Evolutionary conservation across 2,888 invertebrate genomes (phyloP), one percentile per base, ranked within the genome.

Genomic region (Blomia tropicalis): DNA sequence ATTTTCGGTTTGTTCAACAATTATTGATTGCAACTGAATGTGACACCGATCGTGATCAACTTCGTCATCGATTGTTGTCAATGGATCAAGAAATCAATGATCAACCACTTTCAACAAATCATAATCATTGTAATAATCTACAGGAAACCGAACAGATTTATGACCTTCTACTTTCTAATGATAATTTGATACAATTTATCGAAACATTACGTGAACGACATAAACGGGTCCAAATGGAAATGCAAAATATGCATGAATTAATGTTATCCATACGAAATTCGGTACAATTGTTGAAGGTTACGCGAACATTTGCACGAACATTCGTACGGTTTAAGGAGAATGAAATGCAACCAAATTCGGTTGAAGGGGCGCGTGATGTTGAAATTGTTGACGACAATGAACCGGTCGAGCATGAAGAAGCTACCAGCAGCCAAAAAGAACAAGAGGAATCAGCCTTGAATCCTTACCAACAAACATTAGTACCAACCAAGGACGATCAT

Each of bases 301-400:
- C 51, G 7, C 51, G n/a, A 19, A 47, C 51, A 19, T 47, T 47
- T n/a, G n/a, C 51, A 11, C 51, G 51, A 7, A 47, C 51, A n/a
- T 47, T 47, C 22, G 51, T 47, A 41, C 41, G n/a, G n/a, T 14
- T 41, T n/a, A n/a, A n/a, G n/a, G n/a, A n/a, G n/a, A n/a, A n/a
- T n/a, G n/a, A n/a, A n/a, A n/a, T n/a, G n/a, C n/a, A n/a, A n/a
- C n/a, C n/a, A n/a, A n/a, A n/a, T n/a, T n/a, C n/a, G n/a, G n/a
- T n/a, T n/a, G n/a, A n/a, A n/a, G n/a, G n/a, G n/a, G n/a, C n/a
- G n/a, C n/a, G n/a, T n/a, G n/a, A n/a, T n/a, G n/a, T n/a, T n/a
- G n/a, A n/a, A n/a, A n/a, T n/a, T n/a, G n/a, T n/a, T n/a, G n/a
- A n/a, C n/a, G n/a, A n/a, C n/a, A n/a, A n/a, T n/a, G n/a, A n/a